Percentiles rank a stretch among this genome's conserved stretches.
These are phyloP conservation scores for Ophraella communa DNA, from an alignment of 2,888 invertebrate genomes.

Conservation along the genomic window DNA sequence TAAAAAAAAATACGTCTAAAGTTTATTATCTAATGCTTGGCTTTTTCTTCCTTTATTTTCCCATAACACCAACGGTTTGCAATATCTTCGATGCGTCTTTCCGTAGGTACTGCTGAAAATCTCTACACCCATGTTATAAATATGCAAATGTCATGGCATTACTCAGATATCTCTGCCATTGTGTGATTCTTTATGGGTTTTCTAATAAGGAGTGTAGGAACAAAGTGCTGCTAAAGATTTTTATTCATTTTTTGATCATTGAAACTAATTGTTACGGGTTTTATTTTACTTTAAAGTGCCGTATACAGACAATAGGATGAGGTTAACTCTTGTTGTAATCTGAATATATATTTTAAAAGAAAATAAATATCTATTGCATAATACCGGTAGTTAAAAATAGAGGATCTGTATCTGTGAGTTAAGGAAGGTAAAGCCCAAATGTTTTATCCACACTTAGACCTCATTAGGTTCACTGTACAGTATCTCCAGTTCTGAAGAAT, in stretches of 20 bases:
- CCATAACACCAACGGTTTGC: background rate
- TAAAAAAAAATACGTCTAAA: no score
- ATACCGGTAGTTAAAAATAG: no score
- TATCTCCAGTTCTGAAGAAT: no score
- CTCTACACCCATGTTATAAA: conserved; percentile 34
- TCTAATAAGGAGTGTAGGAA: conserved; percentile 37
- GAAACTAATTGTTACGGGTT: conserved; percentile 34
- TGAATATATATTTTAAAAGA: background rate
- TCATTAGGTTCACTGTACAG: no score
- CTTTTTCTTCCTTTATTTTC: no score
- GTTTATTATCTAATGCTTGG: no score
- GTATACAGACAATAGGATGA: background rate
- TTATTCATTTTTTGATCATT: conserved; percentile 26
- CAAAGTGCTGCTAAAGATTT: conserved; percentile 30
- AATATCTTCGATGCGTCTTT: conserved; percentile 4
- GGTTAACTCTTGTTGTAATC: background rate
- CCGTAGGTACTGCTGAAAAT: conserved; percentile 22
- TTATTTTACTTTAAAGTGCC: conserved; percentile 13
- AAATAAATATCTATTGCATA: background rate
- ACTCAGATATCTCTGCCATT: conserved; percentile 36
- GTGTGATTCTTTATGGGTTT: conserved; percentile 36
- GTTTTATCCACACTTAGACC: no score
- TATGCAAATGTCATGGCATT: conserved; percentile 35
- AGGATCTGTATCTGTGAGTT: no score
- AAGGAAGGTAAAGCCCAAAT: no score